These are phyloP conservation scores for Diplolepis rosae DNA, from an alignment of 2,888 invertebrate genomes.

Conservation along the genomic window DNA sequence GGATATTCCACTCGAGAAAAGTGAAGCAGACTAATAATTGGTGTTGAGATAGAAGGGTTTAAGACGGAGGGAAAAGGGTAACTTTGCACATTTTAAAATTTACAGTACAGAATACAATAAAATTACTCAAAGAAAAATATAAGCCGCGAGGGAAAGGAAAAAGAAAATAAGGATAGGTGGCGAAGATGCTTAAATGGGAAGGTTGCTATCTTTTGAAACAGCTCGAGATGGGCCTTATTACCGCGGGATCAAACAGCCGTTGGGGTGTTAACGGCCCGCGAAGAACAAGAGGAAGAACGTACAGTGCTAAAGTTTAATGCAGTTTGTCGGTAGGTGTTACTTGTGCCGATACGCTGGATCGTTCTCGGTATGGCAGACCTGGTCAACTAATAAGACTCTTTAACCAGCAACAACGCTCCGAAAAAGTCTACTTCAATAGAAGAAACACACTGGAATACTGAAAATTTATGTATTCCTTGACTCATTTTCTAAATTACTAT, in stretches of 20 bases:
- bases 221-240: slow-evolving; percentile 49
- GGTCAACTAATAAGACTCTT: not conserved
- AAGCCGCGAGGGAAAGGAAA: not conserved
- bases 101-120: slow-evolving; percentile 10
- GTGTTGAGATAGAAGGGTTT: slow-evolving; percentile 44
- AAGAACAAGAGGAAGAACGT: slow-evolving; percentile 39
- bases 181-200: slow-evolving; percentile 24
- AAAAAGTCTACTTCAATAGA: no score
- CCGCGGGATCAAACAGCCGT: slow-evolving; percentile 54
- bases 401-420: no score
- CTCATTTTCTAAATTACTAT: no score
- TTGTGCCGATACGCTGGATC: not conserved
- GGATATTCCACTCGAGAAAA: no score
- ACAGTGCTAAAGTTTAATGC: slow-evolving; percentile 49
- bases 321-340: slow-evolving; percentile 37
- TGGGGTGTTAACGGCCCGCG: slow-evolving; percentile 57
- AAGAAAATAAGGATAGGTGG: not conserved
- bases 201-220: slow-evolving; percentile 42
- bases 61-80: slow-evolving; percentile 33
- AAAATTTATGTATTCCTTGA: no score
- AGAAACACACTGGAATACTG: no score
- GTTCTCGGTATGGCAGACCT: not conserved
- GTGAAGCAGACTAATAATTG: no score
- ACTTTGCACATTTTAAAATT: slow-evolving; percentile 1
- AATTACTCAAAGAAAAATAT: slow-evolving; percentile 14